Conservation (phyloP, 2,888 invertebrate species). For the Plagodis dolabraria region DNA sequence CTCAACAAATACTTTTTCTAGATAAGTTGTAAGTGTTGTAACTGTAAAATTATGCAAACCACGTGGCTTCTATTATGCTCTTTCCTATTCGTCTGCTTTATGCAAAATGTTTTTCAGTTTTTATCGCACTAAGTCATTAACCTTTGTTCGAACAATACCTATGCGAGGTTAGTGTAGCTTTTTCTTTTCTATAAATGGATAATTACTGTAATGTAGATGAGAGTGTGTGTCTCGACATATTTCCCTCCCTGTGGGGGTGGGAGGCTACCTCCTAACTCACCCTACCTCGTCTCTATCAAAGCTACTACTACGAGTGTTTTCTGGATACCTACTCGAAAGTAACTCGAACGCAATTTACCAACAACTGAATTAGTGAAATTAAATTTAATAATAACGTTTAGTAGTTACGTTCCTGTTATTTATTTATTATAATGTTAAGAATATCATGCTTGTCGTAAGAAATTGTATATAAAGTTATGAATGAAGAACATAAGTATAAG, state of each 20-base stretch:
- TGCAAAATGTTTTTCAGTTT: conserved; percentile 23
- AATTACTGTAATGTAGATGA: conserved; percentile 80
- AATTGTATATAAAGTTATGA: too few species aligned
- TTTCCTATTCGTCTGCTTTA: conserved; percentile 12
- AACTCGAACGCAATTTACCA: conserved; percentile 16
- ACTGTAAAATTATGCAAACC: conserved; percentile 29
- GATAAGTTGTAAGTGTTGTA: neutral
- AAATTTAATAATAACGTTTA: too few species aligned
- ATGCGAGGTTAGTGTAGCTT: conserved; percentile 48
- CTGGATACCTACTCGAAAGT: conserved; percentile 48
- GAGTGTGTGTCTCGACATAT: conserved; percentile 73
- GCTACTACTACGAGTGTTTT: conserved; percentile 51
- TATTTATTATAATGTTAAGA: too few species aligned
- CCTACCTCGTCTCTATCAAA: conserved; percentile 54
- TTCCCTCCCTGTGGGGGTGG: conserved; percentile 56
- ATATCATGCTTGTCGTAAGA: too few species aligned
- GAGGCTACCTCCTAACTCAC: conserved; percentile 47
- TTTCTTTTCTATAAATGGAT: conserved; percentile 73
- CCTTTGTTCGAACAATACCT: conserved; percentile 33
- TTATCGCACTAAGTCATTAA: conserved; percentile 32
- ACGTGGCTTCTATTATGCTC: conserved; percentile 16
- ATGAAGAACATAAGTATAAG: too few species aligned
- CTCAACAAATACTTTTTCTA: conserved; percentile 1
- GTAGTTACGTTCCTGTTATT: too few species aligned
- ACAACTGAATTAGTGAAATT: too few species aligned